These are phyloP conservation scores for Clarias batrachus DNA, from an alignment of 2,113 vertebrate species.

Conservation along the genomic window DNA sequence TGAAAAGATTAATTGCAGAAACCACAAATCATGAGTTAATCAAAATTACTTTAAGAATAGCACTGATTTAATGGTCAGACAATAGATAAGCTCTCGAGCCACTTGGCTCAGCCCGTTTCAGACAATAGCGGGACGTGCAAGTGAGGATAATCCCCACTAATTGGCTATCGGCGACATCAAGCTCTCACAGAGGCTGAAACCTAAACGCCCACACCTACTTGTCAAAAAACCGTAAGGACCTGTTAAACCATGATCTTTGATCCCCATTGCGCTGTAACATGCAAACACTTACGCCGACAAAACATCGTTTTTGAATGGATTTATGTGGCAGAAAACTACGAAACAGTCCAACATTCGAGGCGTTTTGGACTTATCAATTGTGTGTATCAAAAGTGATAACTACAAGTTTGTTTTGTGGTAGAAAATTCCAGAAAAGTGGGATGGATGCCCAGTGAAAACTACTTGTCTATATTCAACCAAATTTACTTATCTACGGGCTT, in stretches of 20 bases:
- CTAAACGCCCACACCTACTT: conserved; percentile 58
- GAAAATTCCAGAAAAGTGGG: neutral
- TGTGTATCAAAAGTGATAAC: neutral
- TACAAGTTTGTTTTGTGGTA: neutral
- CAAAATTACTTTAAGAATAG: conserved; percentile 62
- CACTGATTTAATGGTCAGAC: conserved; percentile 55
- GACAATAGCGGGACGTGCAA: conserved; percentile 58
- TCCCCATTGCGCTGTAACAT: neutral
- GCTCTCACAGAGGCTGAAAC: conserved; percentile 66
- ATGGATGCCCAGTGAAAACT: neutral
- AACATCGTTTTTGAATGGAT: conserved; percentile 38
- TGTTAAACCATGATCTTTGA: conserved; percentile 49
- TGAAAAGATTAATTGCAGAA: conserved; percentile 36
- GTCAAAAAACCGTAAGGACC: conserved; percentile 54
- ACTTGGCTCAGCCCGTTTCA: conserved; percentile 37
- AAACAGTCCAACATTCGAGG: neutral
- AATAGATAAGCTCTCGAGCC: conserved; percentile 50
- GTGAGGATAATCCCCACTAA: conserved; percentile 76
- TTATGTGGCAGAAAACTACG: conserved; percentile 55
- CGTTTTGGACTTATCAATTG: conserved; percentile 9
- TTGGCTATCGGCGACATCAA: conserved; percentile 67
- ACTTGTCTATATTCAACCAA: neutral
- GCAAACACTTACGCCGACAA: neutral
- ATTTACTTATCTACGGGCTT: neutral
- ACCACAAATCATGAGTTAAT: conserved; percentile 60